Percentiles rank a stretch among this genome's conserved stretches.
Conservation (phyloP, 2,113 vertebrate species). For the Bos javanicus region DNA sequence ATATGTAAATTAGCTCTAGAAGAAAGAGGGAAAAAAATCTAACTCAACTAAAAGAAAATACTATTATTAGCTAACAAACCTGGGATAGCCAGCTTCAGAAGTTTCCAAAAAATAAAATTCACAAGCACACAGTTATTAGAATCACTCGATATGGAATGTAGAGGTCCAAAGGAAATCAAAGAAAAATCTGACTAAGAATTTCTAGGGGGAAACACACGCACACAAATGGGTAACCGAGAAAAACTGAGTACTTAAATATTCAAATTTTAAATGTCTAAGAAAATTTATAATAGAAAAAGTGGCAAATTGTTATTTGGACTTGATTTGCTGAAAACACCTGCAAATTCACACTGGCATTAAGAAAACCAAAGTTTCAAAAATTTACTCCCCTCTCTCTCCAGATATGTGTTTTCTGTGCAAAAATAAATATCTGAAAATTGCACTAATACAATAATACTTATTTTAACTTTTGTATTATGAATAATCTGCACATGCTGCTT, state of each 20-base stretch:
- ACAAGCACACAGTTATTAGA: conserved; percentile 50
- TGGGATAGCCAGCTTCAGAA: conserved; percentile 46
- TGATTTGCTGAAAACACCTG: conserved; percentile 55
- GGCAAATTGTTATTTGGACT: conserved; percentile 58
- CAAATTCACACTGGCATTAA: conserved; percentile 64
- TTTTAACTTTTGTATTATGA: conserved; percentile 79
- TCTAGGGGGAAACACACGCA: conserved; percentile 20
- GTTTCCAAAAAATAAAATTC: conserved; percentile 60
- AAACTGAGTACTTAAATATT: conserved; percentile 56
- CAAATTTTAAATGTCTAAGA: conserved; percentile 62
- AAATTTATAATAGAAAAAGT: conserved; percentile 67
- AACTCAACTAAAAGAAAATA: conserved; percentile 51
- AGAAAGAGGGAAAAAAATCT: not conserved
- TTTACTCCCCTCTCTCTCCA: conserved; percentile 61
- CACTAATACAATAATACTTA: conserved; percentile 77
- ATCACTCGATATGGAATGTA: conserved; percentile 25
- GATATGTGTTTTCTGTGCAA: conserved; percentile 67
- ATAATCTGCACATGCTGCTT: conserved; percentile 85
- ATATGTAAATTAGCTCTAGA: conserved; percentile 23
- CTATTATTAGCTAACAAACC: conserved; percentile 17
- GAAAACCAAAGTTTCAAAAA: conserved; percentile 67
- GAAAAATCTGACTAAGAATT: conserved; percentile 54
- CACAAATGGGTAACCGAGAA: conserved; percentile 49
- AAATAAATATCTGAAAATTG: conserved; percentile 78
- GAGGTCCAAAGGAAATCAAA: conserved; percentile 36